These are phyloP conservation scores for Polydesmus complanatus DNA, from an alignment of 2,888 invertebrate genomes.

Conservation along the genomic window DNA sequence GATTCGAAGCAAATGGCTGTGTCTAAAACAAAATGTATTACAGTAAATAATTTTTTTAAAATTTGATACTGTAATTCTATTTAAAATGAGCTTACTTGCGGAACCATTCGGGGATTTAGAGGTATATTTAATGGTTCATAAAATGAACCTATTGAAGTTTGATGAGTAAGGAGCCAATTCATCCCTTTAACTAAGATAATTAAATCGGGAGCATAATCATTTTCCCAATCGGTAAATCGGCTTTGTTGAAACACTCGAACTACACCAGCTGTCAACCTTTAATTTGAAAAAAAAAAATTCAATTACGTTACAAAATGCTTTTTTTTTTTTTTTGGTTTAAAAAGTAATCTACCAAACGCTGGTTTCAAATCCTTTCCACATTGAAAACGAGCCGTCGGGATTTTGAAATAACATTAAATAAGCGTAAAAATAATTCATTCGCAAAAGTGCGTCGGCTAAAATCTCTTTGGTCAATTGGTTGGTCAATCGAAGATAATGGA, in stretches of 20 bases:
- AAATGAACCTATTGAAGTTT: constrained; percentile 29
- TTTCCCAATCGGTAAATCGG: constrained; percentile 42
- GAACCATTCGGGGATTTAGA: constrained; percentile 6
- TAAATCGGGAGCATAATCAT: constrained; percentile 38
- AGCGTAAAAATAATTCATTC: constrained; percentile 16
- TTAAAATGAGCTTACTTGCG: constrained; percentile 5
- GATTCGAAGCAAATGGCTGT: neutral
- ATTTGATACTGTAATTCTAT: neutral
- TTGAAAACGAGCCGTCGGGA: constrained; percentile 30
- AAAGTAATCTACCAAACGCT: constrained; percentile 33
- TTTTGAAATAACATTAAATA: constrained; percentile 18
- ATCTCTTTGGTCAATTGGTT: constrained; percentile 29
- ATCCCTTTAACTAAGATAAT: constrained; percentile 32
- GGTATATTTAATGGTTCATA: constrained; percentile 20
- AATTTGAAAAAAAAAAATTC: constrained; percentile 1
- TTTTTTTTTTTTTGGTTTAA: too few relatives aligned
- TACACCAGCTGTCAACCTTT: constrained; percentile 41
- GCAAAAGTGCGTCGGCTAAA: constrained; percentile 2
- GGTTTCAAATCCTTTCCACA: constrained; percentile 31
- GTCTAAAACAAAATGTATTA: neutral
- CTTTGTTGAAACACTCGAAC: constrained; percentile 36
- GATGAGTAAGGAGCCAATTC: constrained; percentile 30
- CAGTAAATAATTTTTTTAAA: neutral
- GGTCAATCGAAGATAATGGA: constrained; percentile 40
- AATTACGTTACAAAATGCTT: too few relatives aligned